Evolutionary conservation across 1,140 invertebrate species (phyloP), one percentile per base, ranked within the genome.

Genomic region (Metopolophium dirhodum): DNA sequence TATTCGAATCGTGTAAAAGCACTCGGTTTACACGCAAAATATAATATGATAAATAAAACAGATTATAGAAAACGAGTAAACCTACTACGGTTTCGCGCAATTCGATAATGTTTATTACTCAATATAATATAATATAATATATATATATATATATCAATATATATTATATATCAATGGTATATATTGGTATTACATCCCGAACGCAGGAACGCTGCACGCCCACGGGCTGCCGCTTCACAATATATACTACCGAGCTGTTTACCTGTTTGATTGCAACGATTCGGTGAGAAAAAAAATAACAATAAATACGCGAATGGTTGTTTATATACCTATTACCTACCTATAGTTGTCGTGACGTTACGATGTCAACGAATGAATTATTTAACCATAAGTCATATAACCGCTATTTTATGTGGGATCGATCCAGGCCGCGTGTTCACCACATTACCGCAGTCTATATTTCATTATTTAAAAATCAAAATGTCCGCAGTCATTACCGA

Each of bases 351-450:
- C 47, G 86, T 88, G 47, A 88, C 30, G 4, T 49, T 87, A 20
- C 7, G 30, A 47, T 49, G 47, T 88, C 45, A n/a, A 88, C 47
- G 47, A 35, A 88, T 30, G 47, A 49, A 88, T 41, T 88, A 49
- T 22, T n/a, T 47, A 88, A 49, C 47, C 18, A 88, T 77, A 77
- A 77, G 6, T 77, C 30, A 87, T 47, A n/a, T 41, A 41, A 35
- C 86, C 18, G 30, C n/a, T 88, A 88, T 88, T 88, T 88, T 51
- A 47, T n/a, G 61, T 77, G 61, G 30, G n/a, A 77, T 77, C 61
- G 77, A 83, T 83, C 35, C 77, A 23, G 18, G 35, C 18, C 11
- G 77, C 18, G 68, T 35, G 8, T 18, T 77, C 20, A 83, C 77
- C 77, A 37, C 35, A 37, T 77, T 77, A 23, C 35, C 77, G 23